Evolutionary conservation across 2,888 invertebrate genomes (phyloP), one percentile per base, ranked within the genome.

Genomic region (Thymelicus acteon): DNA sequence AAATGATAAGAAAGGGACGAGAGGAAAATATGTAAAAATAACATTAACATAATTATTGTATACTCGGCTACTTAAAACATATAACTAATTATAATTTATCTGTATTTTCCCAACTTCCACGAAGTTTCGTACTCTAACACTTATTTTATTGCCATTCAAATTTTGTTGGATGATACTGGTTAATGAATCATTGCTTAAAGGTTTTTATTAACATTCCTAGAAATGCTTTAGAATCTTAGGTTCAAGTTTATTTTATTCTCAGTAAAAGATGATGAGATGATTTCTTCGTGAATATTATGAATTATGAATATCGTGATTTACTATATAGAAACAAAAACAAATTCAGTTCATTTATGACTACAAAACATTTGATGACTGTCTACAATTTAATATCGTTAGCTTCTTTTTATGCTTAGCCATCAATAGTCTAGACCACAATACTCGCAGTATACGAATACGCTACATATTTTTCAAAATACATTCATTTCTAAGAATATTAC

Each of bases 401-500:
- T 44, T 44, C 10, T 10, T 44, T 44, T 44, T 44, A 44, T 44
- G 10, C 8, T 52, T 52, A 19, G 49, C 15, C 15, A 15, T 49
- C 49, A 15, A 49, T 49, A 52, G n/a, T 15, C 49, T 13, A 8
- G 47, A 12, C 12, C 47, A 47, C 5, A 31, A 8, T 12, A 2
- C 12, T 52, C 19, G 7, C 19, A 7, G 52, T 8, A 52, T 52
- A 52, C 7, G 6, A 10, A 54, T n/a, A 63, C 15, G 48, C 49
- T 47, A 44, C 60, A 6, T 49, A 60, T 61, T 61, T 52, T 31
- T 60, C 49, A 60, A 67, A 40, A 67, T 67, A 31, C 61, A 61
- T 44, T 68, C 15, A 68, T 62, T 64, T 63, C 64, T 64, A 58
- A 70, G 64, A 64, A 70, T 64, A 64, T 69, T 52, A 70, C 58